A percentile compares a stretch with the other conserved stretches of the same genome.
These are phyloP conservation scores for Labia minor DNA, from an alignment of 2,888 invertebrate genomes.

Conservation along the genomic window DNA sequence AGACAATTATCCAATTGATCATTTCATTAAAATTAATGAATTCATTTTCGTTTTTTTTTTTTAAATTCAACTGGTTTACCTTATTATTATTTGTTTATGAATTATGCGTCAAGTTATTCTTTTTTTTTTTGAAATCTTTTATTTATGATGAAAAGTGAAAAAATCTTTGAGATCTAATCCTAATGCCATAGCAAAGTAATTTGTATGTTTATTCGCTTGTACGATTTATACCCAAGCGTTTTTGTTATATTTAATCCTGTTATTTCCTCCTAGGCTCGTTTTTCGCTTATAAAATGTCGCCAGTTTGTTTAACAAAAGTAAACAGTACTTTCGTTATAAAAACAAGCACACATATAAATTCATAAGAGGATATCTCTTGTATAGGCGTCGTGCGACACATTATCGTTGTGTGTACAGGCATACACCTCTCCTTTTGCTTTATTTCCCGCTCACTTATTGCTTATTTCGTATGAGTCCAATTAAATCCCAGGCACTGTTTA, in stretches of 20 bases:
- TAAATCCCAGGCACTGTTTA: neutral
- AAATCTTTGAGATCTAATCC: neutral
- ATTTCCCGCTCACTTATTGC: neutral
- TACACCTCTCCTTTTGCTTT: neutral
- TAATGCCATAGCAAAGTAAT: neutral
- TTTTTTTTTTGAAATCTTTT: too few relatives aligned
- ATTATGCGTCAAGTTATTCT: too few relatives aligned
- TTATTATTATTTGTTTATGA: too few relatives aligned
- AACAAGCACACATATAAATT: slow-evolving; percentile 8
- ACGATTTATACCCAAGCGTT: neutral
- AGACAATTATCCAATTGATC: too few relatives aligned
- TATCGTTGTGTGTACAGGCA: neutral
- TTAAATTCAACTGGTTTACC: too few relatives aligned
- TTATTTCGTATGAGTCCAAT: slow-evolving; percentile 5
- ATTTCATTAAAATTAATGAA: too few relatives aligned
- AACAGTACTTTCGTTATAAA: slow-evolving; percentile 13
- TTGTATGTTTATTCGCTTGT: slow-evolving; percentile 1
- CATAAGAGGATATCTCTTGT: neutral
- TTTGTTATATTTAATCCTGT: slow-evolving; percentile 13
- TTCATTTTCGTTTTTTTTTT: too few relatives aligned
- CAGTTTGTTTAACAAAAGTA: slow-evolving; percentile 13
- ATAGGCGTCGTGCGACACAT: neutral
- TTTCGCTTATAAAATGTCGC: slow-evolving; percentile 4
- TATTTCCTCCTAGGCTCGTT: slow-evolving; percentile 13
- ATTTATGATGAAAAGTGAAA: too few relatives aligned